These are phyloP conservation scores for Plestiodon gilberti DNA, from an alignment of 2,113 vertebrate species.

Conservation along the genomic window DNA sequence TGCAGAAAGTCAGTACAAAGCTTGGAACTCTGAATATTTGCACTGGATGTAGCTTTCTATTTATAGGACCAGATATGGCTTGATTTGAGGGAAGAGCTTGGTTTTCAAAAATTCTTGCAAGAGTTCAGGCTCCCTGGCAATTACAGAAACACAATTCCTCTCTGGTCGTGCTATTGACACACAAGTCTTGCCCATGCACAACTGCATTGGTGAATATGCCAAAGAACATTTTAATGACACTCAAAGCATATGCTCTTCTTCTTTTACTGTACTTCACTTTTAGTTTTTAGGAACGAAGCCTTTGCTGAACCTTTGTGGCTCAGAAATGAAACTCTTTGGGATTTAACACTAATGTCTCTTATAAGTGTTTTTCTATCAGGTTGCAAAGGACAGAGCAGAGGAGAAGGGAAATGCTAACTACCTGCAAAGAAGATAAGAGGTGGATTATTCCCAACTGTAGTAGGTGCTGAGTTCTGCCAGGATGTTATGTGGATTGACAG, in stretches of 20 bases:
- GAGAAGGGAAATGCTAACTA: not conserved
- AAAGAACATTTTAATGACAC: not conserved
- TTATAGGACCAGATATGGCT: not conserved
- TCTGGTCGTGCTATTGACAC: not conserved
- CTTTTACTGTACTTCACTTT: not conserved
- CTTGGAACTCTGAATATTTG: constrained; percentile 9
- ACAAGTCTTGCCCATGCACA: not conserved
- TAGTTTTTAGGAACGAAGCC: not conserved
- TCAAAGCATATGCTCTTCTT: not conserved
- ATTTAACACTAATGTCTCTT: not conserved
- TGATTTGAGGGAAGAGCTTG: not conserved
- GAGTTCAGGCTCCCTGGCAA: not conserved
- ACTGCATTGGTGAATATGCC: not conserved
- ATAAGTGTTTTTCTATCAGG: not conserved
- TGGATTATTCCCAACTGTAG: not conserved
- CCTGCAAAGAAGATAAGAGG: too few relatives aligned
- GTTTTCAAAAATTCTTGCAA: not conserved
- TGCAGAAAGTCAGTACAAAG: not conserved
- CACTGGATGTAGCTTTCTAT: not conserved
- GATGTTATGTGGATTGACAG: not conserved
- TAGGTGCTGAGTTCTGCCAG: not conserved
- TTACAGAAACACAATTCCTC: not conserved
- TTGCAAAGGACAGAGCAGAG: not conserved
- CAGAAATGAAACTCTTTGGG: not conserved
- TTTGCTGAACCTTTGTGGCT: not conserved